Evolutionary conservation across 2,113 vertebrate genomes (phyloP), one percentile per base, ranked within the genome.

Genomic region (Neolamprologus cancellatus): DNA sequence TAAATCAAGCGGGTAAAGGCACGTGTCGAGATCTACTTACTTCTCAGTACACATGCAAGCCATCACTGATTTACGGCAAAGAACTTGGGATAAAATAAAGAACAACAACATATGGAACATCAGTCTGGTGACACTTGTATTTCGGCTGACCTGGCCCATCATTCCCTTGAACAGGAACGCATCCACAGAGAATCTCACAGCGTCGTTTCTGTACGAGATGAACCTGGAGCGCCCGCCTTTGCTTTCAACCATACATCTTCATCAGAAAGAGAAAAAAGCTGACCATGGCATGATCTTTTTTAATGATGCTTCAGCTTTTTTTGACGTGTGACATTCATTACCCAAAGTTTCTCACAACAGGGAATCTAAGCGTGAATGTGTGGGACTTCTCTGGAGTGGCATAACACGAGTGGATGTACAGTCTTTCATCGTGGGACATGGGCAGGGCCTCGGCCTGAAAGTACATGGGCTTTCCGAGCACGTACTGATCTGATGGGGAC

Each of bases 211-310:
- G 82, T 87, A 64, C 3, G 87, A 84, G 78, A 96, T 82, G 88
- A 96, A 96, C 20, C 90, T 90, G 41, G 95, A 96, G 82, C 20
- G 88, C 7, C 76, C 34, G 3, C 81, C 82, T 20, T 89, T 92
- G 80, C 94, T 94, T 84, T 96, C 93, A 20, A 88, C 71, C 93
- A 96, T 93, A 80, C 96, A 97, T 23, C 96, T 96, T 83, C 1
- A 82, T 20, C 46, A 69, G 20, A 54, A 30, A 14, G 48, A 85
- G 5, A 34, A 28, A 20, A 66, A 74, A 9, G 8, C 4, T 4
- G 9, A 30, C 2, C 3, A 18, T 17, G 4, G n/a, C 5, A 8
- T 8, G 14, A 66, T 8, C 0, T 20, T 64, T 25, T 71, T 7
- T 6, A 52, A 30, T 1, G 0, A 54, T 28, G 1, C 20, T 46